Evolutionary conservation across 2,113 vertebrate genomes (phyloP).

Genomic region (Aptenodytes patagonicus): DNA sequence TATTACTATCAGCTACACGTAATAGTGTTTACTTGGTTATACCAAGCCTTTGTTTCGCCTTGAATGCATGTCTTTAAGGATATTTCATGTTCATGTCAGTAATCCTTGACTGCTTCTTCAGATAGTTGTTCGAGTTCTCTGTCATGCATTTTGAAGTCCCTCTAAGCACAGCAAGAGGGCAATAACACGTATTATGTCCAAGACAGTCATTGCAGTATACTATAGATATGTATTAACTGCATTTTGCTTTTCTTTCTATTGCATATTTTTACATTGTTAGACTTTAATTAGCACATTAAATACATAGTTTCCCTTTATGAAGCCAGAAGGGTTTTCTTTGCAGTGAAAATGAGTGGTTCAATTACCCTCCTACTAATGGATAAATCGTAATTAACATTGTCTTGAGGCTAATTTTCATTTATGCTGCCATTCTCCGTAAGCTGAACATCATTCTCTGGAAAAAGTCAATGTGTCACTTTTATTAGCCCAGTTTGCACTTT

Average conservation of each 20-base stretch:
- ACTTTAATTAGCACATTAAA: constrained; percentile 68
- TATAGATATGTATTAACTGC: neutral
- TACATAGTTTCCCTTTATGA: constrained; percentile 63
- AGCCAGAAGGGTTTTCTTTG: constrained; percentile 71
- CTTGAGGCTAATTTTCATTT: constrained; percentile 77
- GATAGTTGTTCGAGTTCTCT: neutral
- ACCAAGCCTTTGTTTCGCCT: neutral
- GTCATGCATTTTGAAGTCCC: neutral
- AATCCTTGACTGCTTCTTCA: neutral
- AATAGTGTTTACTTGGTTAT: neutral
- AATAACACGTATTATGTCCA: neutral
- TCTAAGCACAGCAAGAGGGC: neutral
- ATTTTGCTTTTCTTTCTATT: neutral
- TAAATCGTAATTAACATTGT: constrained; percentile 76
- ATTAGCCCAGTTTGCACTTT: constrained; percentile 75
- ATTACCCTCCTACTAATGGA: constrained; percentile 75
- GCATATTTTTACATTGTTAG: neutral
- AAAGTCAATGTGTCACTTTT: constrained; percentile 79
- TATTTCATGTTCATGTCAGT: neutral
- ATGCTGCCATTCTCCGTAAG: constrained; percentile 58
- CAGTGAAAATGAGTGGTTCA: constrained; percentile 68
- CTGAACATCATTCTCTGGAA: constrained; percentile 65
- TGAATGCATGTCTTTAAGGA: neutral
- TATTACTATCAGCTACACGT: neutral
- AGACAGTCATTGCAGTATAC: neutral